Base-by-base conservation (phyloP, 2,888 invertebrate species). In the Notodonta ziczac region DNA sequence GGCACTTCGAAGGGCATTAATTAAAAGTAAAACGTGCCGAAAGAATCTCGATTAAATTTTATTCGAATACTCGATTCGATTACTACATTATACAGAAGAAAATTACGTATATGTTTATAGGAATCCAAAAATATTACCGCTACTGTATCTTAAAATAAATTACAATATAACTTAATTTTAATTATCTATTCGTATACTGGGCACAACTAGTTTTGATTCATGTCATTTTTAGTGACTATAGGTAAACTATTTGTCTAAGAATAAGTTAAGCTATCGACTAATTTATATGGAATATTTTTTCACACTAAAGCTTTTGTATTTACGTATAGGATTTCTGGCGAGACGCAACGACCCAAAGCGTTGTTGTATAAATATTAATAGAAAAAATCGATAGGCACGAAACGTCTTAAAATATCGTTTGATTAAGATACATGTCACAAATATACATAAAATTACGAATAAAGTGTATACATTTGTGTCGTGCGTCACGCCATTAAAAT, bases 171-270 rank as follows among this genome's bases (percentile, higher is more conserved):
- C 87, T 89, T 89, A 81, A 74, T 62, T 83, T 89, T 89, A 90
- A 85, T 88, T 88, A 90, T 83, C 91, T 93, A 93, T 90, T 93
- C 93, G 93, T 93, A 93, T 93, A 93, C 93, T 92, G 93, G 93
- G 93, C 93, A 93, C 93, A 93, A 93, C 93, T 93, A 93, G 93
- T 92, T 90, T 89, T 92, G 92, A 92, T 93, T 92, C 86, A 85
- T 91, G 91, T 92, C 91, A 93, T 92, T 91, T 88, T 88, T 84
- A 89, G 88, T 93, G 92, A 93, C 93, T 92, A 93, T 88, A 90
- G 87, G 88, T 93, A 91, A 90, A 87, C 90, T 93, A 90, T 90
- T 83, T 89, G 76, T 83, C 88, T 91, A 93, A 91, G 81, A 92
- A 93, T 93, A 93, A 93, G 88, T 93, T 93, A 92, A 87, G 87